Percentiles rank a stretch among this genome's conserved stretches.
phyloP scores from a whole-genome alignment of 1,140 invertebrate genomes.

The Drosophila sechellia region DNA sequence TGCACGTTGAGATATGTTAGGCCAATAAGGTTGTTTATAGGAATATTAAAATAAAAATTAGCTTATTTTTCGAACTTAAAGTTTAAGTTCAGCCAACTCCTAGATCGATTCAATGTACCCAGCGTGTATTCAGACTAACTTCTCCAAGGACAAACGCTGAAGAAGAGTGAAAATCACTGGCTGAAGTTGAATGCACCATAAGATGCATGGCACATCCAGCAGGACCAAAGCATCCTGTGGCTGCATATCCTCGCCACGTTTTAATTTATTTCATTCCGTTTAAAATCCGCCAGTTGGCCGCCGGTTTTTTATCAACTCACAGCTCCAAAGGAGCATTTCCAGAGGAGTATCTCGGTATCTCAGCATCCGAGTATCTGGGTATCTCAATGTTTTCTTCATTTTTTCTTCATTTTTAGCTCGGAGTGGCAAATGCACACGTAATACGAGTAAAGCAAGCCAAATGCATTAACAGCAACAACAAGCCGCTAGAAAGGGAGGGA shows the following conservation, averaged over 20 bases:
- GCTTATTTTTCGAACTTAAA: not conserved
- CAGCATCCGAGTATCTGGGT: constrained; percentile 27
- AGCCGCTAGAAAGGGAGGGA: constrained; percentile 9
- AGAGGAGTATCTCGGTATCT: constrained; percentile 30
- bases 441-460: constrained; percentile 78
- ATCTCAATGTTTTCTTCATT: constrained; percentile 1
- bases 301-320: constrained; percentile 4
- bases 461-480: constrained; percentile 76
- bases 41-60: too few species aligned
- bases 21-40: too few species aligned
- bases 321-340: constrained; percentile 8
- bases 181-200: constrained; percentile 69
- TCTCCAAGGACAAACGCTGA: constrained; percentile 42
- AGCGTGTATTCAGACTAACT: not conserved
- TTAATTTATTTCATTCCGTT: constrained; percentile 51
- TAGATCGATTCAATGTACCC: not conserved
- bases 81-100: not conserved
- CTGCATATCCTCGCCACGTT: constrained; percentile 20
- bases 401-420: constrained; percentile 27
- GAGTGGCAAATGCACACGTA: constrained; percentile 77
- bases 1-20: too few species aligned
- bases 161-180: constrained; percentile 30
- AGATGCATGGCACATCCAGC: constrained; percentile 33
- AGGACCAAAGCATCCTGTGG: constrained; percentile 53
- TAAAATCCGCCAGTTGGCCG: constrained; percentile 41